phyloP scores from a whole-genome alignment of 37 sponge, comb jelly and placozoan genomes.

The Halisarca cf. caerulea region DNA sequence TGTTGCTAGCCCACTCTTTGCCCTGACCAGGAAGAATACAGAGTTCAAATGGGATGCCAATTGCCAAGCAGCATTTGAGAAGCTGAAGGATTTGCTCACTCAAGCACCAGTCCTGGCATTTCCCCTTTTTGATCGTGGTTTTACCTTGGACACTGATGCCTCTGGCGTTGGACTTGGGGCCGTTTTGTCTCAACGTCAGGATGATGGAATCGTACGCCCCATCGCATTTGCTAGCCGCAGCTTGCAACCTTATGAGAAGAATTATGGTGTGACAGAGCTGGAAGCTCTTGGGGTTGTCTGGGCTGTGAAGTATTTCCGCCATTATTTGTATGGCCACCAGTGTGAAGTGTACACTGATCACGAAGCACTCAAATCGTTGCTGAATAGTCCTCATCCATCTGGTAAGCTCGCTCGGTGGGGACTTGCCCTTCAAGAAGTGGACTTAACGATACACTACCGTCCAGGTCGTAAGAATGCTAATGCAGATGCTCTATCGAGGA shows the following conservation, averaged over 20 bases:
- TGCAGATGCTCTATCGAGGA: constrained; percentile 19
- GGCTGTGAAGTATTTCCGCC: constrained; percentile 57
- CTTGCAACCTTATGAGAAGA: constrained; percentile 43
- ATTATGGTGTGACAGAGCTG: constrained; percentile 58
- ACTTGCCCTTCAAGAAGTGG: constrained; percentile 30
- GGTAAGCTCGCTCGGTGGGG: constrained; percentile 66
- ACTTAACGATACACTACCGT: constrained; percentile 20
- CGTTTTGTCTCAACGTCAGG: constrained; percentile 51
- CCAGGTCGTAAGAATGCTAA: constrained; percentile 17
- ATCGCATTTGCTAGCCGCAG: constrained; percentile 64
- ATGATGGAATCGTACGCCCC: constrained; percentile 7
- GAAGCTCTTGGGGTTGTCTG: constrained; percentile 64
- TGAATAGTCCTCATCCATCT: constrained; percentile 59
- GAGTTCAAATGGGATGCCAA: neutral
- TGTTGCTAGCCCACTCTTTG: constrained; percentile 6
- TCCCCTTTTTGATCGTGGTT: constrained; percentile 26
- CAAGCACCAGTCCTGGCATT: constrained; percentile 38
- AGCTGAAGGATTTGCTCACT: constrained; percentile 37
- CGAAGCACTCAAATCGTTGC: constrained; percentile 49
- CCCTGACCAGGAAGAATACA: constrained; percentile 27
- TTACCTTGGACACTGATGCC: constrained; percentile 64
- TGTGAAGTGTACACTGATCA: constrained; percentile 58
- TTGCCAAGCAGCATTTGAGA: constrained; percentile 24
- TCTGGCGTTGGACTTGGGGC: constrained; percentile 50
- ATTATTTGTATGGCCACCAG: constrained; percentile 59